Evolutionary conservation across 1,140 invertebrate genomes (phyloP), one percentile per base, ranked within the genome.

Genomic region (Ips nitidus): DNA sequence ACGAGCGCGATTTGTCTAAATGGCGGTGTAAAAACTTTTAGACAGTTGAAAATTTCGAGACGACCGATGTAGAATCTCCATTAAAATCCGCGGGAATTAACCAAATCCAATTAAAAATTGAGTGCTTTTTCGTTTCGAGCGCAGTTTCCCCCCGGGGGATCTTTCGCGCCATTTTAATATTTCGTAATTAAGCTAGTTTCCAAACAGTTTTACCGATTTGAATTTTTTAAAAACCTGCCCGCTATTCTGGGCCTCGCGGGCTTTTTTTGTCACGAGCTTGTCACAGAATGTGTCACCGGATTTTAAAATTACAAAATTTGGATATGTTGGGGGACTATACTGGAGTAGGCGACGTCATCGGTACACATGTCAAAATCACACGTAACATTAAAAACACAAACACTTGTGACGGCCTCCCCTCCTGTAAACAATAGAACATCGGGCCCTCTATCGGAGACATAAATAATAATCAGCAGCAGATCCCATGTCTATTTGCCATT

Each of bases 41-140:
- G 69, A 73, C 69, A 66, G 69, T 60, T 73, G 69, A 62, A 53
- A 69, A 75, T 72, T 65, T 67, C 52, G 73, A 67, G 78, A 74
- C 74, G 78, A 73, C 64, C 74, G 73, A 79, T 80, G 78, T 79
- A 78, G 75, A 79, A 80, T 80, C 78, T 80, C 79, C 79, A 80
- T 80, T 80, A 80, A 79, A 80, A 79, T 80, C 78, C 75, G 75
- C 73, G 66, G 73, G 78, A 80, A 80, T 80, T 80, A 80, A 80
- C 79, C 77, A 76, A 77, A 79, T 79, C 76, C 79, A 80, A 80
- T 80, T 80, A 80, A 80, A 80, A 80, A 79, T 80, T 79, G 78
- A 80, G 79, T 80, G 79, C 79, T 80, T 80, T 80, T 80, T 76
- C 79, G 77, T 78, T 80, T 80, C 71, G 1, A 6, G 52, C 52